These are phyloP conservation scores for Chiridota heheva DNA, from an alignment of 35 echinoderm and acorn worm genomes.

Conservation along the genomic window DNA sequence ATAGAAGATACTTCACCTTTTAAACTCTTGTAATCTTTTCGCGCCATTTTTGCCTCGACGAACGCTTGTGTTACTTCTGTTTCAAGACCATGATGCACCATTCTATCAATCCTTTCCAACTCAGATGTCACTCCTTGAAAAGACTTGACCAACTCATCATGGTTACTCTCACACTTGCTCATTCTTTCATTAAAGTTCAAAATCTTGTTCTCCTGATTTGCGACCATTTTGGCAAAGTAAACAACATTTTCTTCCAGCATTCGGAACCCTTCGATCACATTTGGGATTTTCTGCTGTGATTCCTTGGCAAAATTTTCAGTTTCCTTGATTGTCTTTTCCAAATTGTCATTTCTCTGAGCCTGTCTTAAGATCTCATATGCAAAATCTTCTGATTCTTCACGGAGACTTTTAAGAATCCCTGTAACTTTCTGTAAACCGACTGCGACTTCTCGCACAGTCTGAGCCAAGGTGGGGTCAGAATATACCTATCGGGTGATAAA, in stretches of 20 bases:
- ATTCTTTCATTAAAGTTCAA: slow-evolving; percentile 26
- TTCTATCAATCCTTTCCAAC: not conserved
- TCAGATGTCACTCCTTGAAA: slow-evolving; percentile 7
- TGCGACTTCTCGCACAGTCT: slow-evolving; percentile 62
- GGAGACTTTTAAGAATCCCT: slow-evolving; percentile 45
- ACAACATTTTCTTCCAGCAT: slow-evolving; percentile 58
- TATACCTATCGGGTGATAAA: slow-evolving; percentile 61
- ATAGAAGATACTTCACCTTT: not conserved
- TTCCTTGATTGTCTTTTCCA: slow-evolving; percentile 62
- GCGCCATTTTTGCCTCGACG: slow-evolving; percentile 18
- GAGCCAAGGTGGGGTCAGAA: slow-evolving; percentile 63
- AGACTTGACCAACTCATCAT: not conserved
- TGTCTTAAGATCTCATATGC: slow-evolving; percentile 64
- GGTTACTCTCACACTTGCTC: not conserved
- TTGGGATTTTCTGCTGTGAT: slow-evolving; percentile 11
- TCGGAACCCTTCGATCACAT: slow-evolving; percentile 21
- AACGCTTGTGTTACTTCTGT: slow-evolving; percentile 37
- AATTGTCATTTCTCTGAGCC: slow-evolving; percentile 31
- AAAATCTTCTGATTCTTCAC: slow-evolving; percentile 70
- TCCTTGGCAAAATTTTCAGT: slow-evolving; percentile 46
- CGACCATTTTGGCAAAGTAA: slow-evolving; percentile 63
- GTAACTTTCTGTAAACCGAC: slow-evolving; percentile 58
- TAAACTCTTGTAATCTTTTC: slow-evolving; percentile 15
- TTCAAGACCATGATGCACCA: not conserved
- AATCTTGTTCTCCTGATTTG: slow-evolving; percentile 68